Conservation (phyloP, 2,113 vertebrate species). For the Gobiocypris rarus region DNA sequence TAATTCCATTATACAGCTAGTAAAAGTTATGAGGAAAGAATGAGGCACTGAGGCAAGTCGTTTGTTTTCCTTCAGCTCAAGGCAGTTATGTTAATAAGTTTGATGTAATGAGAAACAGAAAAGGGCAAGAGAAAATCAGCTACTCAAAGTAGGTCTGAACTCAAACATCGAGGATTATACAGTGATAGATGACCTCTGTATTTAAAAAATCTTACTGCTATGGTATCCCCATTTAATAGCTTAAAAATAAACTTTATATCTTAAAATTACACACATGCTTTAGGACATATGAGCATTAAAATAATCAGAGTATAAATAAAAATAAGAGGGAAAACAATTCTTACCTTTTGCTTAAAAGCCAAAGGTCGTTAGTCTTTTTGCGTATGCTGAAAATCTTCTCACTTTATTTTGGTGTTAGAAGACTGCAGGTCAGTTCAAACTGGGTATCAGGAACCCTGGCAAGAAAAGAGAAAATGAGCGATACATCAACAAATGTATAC, state of each 20-base stretch:
- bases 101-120: neutral
- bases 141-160: neutral
- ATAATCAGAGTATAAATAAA: neutral
- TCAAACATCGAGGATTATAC: neutral
- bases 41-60: neutral
- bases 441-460: slow-evolving; percentile 69
- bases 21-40: neutral
- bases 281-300: neutral
- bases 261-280: neutral
- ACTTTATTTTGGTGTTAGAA: slow-evolving; percentile 53
- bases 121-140: neutral
- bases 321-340: neutral
- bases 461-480: slow-evolving; percentile 55
- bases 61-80: neutral
- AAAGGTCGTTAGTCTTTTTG: slow-evolving; percentile 45
- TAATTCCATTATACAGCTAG: neutral
- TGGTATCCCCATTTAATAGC: neutral
- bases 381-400: slow-evolving; percentile 51
- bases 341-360: slow-evolving; percentile 58
- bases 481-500: neutral
- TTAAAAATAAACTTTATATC: neutral
- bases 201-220: neutral
- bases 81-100: neutral
- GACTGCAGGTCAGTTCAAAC: slow-evolving; percentile 51
- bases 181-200: neutral